Evolutionary conservation across 2,888 invertebrate species (phyloP).

Genomic region (Temnothorax rugatulus): DNA sequence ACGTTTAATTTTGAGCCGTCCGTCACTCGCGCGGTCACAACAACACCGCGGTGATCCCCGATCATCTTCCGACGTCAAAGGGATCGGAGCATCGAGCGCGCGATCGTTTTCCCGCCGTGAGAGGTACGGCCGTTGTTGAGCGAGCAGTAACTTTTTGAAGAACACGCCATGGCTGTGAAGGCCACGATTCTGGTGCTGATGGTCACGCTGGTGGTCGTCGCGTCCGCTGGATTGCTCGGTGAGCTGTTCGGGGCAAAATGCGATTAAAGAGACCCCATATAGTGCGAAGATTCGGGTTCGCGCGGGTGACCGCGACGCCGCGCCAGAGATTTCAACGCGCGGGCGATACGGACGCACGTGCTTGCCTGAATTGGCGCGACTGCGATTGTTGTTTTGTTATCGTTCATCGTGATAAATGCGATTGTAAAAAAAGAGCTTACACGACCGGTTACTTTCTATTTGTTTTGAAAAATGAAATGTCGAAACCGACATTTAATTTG

Average conservation of each 20-base stretch:
- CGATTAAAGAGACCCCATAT: neutral
- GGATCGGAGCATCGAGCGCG: constrained; percentile 33
- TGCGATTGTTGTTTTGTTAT: constrained; percentile 2
- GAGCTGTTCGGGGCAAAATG: constrained; percentile 67
- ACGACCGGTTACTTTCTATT: neutral
- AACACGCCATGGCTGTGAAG: constrained; percentile 76
- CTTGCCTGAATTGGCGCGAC: neutral
- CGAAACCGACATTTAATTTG: neutral
- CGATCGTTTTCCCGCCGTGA: constrained; percentile 14
- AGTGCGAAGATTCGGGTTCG: constrained; percentile 11
- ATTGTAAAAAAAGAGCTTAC: constrained; percentile 11
- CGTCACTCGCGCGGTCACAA: constrained; percentile 29
- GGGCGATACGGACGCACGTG: neutral
- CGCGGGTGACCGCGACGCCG: constrained; percentile 1
- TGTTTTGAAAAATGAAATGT: neutral
- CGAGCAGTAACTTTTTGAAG: constrained; percentile 4
- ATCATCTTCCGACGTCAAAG: constrained; percentile 6
- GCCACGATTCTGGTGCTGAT: constrained; percentile 77
- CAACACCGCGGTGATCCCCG: constrained; percentile 26
- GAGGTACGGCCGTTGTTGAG: neutral
- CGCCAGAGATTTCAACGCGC: constrained; percentile 35
- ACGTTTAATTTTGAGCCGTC: constrained; percentile 59
- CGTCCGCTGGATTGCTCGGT: constrained; percentile 84
- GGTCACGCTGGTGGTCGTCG: constrained; percentile 76
- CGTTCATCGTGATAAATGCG: neutral